Evolutionary conservation across 2,888 invertebrate genomes (phyloP), one percentile per base, ranked within the genome.

Genomic region (Epinotia nisella): DNA sequence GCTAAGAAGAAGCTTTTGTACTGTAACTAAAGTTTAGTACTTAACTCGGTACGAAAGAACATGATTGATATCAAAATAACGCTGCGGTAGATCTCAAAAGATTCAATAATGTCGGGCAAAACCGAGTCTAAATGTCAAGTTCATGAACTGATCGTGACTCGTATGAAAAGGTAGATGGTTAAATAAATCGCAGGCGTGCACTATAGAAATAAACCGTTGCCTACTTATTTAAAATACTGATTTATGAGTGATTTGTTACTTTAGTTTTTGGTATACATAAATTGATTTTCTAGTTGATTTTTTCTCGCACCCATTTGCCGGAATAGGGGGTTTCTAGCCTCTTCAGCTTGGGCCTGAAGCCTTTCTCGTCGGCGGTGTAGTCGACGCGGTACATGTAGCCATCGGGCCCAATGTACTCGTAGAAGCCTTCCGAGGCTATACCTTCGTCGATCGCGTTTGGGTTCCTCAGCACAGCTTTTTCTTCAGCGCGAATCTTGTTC

Each of bases 361-460:
- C 94, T 67, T 94, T 93, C 75, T 94, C 94, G 75, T 94, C 94
- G 58, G 94, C 94, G 49, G 94, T 94, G 83, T 93, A 94, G 83
- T 94, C 94, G 7, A 94, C 94, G 75, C 92, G 84, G 87, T 94
- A 94, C 86, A 93, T 90, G 82, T 92, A 93, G 29, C 94, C 94
- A 74, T 94, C 94, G 41, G 94, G 94, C 39, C 94, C 94, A 55
- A 94, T 93, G 87, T 94, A 94, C 77, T 94, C 94, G 83, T 94
- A 94, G 83, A 93, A 94, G 11, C 94, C 94, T 74, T 88, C 81
- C 15, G 93, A 94, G 35, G 94, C 92, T 68, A 94, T 94, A 3
- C 94, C 94, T 80, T 94, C 94, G 75, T 94, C 93, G 19, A 88
- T 80, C 2, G 93, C 90, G 81, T 94, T 93, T 2, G 92, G 87